Base-by-base conservation (phyloP, 2,888 invertebrate genomes). In the Gnatocerus cornutus region DNA sequence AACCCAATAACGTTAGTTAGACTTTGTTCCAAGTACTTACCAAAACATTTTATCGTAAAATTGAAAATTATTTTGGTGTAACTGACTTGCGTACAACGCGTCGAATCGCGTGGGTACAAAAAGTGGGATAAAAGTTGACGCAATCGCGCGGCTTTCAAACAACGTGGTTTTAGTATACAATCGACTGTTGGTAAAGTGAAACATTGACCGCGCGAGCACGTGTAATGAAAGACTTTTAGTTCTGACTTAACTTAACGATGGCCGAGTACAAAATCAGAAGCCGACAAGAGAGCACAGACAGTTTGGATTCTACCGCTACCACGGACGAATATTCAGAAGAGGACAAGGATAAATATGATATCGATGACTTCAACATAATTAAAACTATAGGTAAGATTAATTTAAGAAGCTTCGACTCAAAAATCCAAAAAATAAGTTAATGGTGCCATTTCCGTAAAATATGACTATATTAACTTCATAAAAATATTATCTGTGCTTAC, bases 321-420 rank as follows among this genome's bases (percentile, higher is more conserved):
- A 88, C 88, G 29, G 88, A 87, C 46, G 88, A 88, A 77, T 87
- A 88, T 74, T 87, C 87, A 76, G 88, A 87, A 16, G 87, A 87
- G 61, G 86, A 87, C 69, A 86, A 87, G 71, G 88, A 88, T 71
- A 73, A 74, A 6, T 78, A 77, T 52, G 87, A 88, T 0, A 85
- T 95, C 77, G 94, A 94, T 74, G 94, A 95, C 83, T 90, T 94
- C 79, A 93, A 94, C 84, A 93, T 94, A 78, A 89, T 95, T 77
- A 95, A 94, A 87, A 95, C 95, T 69, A 94, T 95, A 72, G 95
- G 95, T 95, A 83, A 92, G 93, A 10, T 3, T 14, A 16, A 9
- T n/a, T 3, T 37, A 37, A 37, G 37, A 37, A 21, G 21, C 1
- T 21, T 21, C 4, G 21, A 21, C 4, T 1, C 21, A 21, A 21